These are phyloP conservation scores for Standfussiana lucernea DNA, from an alignment of 2,888 invertebrate species.

Conservation along the genomic window DNA sequence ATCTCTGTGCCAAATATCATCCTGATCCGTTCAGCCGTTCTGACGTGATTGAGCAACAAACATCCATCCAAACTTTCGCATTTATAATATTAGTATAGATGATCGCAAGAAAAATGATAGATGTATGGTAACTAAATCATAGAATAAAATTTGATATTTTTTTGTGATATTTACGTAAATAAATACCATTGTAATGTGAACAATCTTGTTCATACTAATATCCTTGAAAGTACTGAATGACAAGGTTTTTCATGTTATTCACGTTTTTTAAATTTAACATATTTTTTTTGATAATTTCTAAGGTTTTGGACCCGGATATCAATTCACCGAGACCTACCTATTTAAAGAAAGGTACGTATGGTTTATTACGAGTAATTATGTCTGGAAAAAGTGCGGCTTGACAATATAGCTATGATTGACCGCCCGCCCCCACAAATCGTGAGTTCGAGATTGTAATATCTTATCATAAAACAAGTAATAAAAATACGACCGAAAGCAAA, in stretches of 20 bases:
- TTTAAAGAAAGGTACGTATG: not conserved
- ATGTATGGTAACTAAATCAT: constrained; percentile 6
- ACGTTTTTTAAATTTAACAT: too few species aligned
- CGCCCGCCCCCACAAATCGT: too few species aligned
- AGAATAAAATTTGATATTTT: constrained; percentile 34
- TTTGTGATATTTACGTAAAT: constrained; percentile 35
- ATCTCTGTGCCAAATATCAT: too few species aligned
- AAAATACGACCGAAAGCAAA: not conserved
- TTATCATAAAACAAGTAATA: too few species aligned
- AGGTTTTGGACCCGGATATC: constrained; percentile 4
- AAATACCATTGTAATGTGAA: constrained; percentile 30
- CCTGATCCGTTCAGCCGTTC: too few species aligned
- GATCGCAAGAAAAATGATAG: constrained; percentile 19
- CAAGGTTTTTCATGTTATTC: not conserved
- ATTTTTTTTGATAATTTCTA: too few species aligned
- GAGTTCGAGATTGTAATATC: too few species aligned
- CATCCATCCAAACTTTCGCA: too few species aligned
- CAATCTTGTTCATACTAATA: not conserved
- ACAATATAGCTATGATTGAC: not conserved
- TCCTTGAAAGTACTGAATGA: constrained; percentile 52
- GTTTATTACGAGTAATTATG: not conserved
- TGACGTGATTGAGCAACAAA: too few species aligned
- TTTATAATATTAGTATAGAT: too few species aligned
- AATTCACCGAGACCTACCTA: not conserved
- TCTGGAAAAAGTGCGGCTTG: not conserved